Evolutionary conservation across 1,140 invertebrate species (phyloP).

Genomic region (Alviniconcha marisindica): DNA sequence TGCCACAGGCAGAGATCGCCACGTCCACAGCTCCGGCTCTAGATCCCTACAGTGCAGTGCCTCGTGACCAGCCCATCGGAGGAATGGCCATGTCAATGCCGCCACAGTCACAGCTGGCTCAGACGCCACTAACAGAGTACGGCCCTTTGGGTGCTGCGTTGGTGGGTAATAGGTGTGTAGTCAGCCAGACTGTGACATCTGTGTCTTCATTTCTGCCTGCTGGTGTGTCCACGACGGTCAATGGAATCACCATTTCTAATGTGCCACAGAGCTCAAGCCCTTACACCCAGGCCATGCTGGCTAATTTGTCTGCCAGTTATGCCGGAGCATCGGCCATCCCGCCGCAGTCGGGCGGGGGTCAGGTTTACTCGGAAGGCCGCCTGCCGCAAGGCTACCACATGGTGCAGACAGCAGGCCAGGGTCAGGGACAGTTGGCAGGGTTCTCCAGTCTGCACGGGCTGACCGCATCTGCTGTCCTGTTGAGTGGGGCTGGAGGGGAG

Average conservation of each 20-base stretch:
- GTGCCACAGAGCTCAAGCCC: background rate
- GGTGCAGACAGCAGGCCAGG: slow-evolving; percentile 4
- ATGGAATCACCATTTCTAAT: background rate
- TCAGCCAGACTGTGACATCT: slow-evolving; percentile 33
- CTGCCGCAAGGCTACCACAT: slow-evolving; percentile 14
- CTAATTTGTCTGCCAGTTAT: background rate
- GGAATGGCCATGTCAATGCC: background rate
- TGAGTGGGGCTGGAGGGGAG: background rate
- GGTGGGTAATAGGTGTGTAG: background rate
- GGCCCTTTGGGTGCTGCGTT: background rate
- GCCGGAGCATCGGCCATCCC: background rate
- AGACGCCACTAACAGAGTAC: background rate
- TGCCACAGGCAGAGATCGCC: background rate
- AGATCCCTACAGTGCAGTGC: background rate
- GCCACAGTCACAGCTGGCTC: background rate
- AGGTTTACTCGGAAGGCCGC: slow-evolving; percentile 18
- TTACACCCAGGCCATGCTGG: background rate
- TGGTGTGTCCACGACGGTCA: slow-evolving; percentile 19
- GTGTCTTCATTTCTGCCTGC: slow-evolving; percentile 28
- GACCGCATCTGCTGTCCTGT: slow-evolving; percentile 9
- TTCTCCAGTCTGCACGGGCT: slow-evolving; percentile 30
- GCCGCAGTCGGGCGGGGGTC: background rate
- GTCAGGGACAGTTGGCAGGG: slow-evolving; percentile 31
- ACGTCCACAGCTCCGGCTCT: background rate
- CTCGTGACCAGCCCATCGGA: background rate